Conservation (phyloP, 2,888 invertebrate genomes). For the Smittia aterrima region DNA sequence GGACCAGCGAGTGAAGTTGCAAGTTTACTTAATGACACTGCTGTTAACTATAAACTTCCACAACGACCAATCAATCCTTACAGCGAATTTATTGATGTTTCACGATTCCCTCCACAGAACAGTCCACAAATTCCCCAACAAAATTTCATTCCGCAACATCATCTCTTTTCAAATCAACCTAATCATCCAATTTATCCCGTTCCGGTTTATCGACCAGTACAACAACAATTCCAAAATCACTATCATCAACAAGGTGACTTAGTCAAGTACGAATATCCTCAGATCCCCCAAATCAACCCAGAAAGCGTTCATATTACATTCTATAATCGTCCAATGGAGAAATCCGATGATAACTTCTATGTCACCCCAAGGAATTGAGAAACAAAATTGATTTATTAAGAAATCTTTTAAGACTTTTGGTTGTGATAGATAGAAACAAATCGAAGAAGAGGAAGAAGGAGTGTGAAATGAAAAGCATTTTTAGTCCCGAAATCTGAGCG, state of each 20-base stretch:
- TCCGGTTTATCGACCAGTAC: background rate
- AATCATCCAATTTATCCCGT: slow-evolving; percentile 15
- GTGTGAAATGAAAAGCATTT: slow-evolving; percentile 7
- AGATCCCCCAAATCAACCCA: slow-evolving; percentile 35
- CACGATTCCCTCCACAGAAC: slow-evolving; percentile 25
- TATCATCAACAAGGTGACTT: background rate
- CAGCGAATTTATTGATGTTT: slow-evolving; percentile 57
- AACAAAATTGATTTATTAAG: background rate
- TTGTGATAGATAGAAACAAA: slow-evolving; percentile 30
- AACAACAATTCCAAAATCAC: slow-evolving; percentile 1
- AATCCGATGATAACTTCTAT: slow-evolving; percentile 9
- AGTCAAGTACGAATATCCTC: slow-evolving; percentile 16
- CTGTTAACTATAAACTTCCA: slow-evolving; percentile 70
- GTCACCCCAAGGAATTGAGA: background rate
- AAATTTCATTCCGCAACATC: background rate
- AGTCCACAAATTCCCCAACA: slow-evolving; percentile 1
- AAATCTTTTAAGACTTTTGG: slow-evolving; percentile 34
- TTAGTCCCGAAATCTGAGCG: background rate
- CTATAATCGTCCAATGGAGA: slow-evolving; percentile 36
- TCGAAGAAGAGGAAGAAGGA: background rate
- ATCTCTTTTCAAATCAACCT: background rate
- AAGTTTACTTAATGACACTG: slow-evolving; percentile 60
- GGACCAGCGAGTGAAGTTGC: slow-evolving; percentile 38
- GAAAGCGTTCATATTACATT: slow-evolving; percentile 38
- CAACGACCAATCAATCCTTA: slow-evolving; percentile 66